Percentiles rank a stretch among this genome's conserved stretches.
Conservation (phyloP, 2,797 vertebrate genomes). For the Rhinogobio ventralis region DNA sequence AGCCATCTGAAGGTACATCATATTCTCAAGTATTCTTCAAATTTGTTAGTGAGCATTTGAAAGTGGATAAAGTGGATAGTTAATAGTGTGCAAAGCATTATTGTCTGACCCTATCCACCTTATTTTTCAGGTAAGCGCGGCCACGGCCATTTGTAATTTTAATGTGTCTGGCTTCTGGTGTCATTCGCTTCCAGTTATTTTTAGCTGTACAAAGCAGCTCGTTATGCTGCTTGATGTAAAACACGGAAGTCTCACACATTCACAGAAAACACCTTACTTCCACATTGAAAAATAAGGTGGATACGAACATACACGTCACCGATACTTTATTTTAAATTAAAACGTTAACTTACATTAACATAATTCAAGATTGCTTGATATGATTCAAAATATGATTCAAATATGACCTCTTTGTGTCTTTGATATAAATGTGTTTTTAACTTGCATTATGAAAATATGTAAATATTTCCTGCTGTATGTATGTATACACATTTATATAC, state of each 20-base stretch:
- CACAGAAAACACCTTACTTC: no score
- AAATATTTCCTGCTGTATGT: background rate
- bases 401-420: background rate
- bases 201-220: no score
- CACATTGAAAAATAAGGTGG: no score
- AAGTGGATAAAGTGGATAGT: background rate
- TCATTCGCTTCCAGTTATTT: no score
- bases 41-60: background rate
- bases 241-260: no score
- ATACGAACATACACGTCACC: background rate
- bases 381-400: background rate
- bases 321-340: background rate
- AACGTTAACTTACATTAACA: background rate
- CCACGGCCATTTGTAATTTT: no score
- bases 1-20: slow-evolving; percentile 92
- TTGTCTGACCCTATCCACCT: background rate
- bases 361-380: background rate
- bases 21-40: background rate
- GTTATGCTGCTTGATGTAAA: no score
- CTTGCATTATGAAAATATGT: background rate
- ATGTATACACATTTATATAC: background rate
- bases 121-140: no score
- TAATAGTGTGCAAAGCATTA: background rate
- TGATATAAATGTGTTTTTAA: background rate
- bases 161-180: no score